These are phyloP conservation scores for Nasonia vitripennis DNA, from an alignment of 1,140 invertebrate species.

Conservation along the genomic window DNA sequence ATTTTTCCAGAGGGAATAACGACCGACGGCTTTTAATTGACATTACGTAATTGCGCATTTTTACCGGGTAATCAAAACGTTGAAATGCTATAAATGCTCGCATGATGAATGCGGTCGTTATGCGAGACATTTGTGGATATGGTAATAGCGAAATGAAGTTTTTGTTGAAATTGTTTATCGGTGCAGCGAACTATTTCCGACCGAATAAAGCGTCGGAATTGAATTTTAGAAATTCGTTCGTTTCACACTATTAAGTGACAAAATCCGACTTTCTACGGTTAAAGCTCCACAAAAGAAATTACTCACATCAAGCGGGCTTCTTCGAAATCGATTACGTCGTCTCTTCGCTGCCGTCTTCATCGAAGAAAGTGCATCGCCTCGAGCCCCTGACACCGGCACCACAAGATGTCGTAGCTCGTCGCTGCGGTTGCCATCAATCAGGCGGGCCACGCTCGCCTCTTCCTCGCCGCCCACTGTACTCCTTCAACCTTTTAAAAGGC, in stretches of 20 bases:
- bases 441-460: slow-evolving; percentile 3
- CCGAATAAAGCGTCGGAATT: no score
- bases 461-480: not conserved
- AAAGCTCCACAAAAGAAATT: slow-evolving; percentile 37
- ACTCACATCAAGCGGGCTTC: slow-evolving; percentile 7
- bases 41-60: not conserved
- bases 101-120: no score
- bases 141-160: no score
- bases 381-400: not conserved
- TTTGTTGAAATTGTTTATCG: no score
- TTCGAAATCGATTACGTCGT: slow-evolving; percentile 36
- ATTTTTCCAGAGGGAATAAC: not conserved
- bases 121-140: no score
- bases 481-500: not conserved
- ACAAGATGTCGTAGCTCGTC: slow-evolving; percentile 1
- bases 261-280: not conserved
- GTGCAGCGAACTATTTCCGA: no score
- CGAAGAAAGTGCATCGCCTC: slow-evolving; percentile 19
- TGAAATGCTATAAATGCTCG: no score
- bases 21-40: not conserved
- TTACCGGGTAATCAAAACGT: not conserved
- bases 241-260: no score
- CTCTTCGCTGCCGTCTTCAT: not conserved
- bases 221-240: no score
- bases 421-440: slow-evolving; percentile 30